phyloP scores from a whole-genome alignment of 2,797 vertebrate genomes.

The Emydoidea blandingii region DNA sequence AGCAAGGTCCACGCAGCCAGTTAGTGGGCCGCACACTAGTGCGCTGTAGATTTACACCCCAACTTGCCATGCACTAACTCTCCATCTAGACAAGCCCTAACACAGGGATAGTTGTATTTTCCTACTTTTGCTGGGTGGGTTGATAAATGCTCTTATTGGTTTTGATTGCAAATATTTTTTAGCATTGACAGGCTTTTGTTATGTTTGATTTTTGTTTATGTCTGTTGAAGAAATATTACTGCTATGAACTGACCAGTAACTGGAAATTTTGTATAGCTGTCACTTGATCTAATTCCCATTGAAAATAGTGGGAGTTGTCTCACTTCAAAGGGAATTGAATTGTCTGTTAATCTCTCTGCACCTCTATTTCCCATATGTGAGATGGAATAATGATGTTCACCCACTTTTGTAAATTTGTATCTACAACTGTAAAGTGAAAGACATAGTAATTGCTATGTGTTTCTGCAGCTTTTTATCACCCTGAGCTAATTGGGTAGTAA shows the following conservation, averaged over 20 bases:
- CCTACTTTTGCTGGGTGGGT: not conserved
- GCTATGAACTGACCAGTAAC: not conserved
- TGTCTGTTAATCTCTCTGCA: constrained; percentile 1
- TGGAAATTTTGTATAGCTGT: not conserved
- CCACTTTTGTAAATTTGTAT: not conserved
- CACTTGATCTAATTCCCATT: not conserved
- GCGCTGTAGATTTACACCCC: not conserved
- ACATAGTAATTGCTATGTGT: not conserved
- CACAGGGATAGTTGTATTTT: not conserved
- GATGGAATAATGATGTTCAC: not conserved
- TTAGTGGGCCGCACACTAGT: not conserved
- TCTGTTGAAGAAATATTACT: not conserved
- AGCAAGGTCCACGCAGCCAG: too few species aligned
- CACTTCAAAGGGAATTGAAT: not conserved
- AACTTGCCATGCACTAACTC: not conserved
- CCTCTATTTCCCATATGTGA: not conserved
- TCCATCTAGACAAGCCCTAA: too few species aligned
- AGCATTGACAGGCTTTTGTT: not conserved
- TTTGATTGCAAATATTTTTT: not conserved
- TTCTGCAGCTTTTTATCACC: not conserved
- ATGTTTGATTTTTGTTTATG: not conserved
- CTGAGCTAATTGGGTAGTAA: not conserved
- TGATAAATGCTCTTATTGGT: not conserved
- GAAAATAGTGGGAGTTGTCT: not conserved
- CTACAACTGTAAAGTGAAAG: constrained; percentile 9